These are phyloP conservation scores for Actenoides lindsayi DNA, from an alignment of 2,113 vertebrate genomes.

Conservation along the genomic window DNA sequence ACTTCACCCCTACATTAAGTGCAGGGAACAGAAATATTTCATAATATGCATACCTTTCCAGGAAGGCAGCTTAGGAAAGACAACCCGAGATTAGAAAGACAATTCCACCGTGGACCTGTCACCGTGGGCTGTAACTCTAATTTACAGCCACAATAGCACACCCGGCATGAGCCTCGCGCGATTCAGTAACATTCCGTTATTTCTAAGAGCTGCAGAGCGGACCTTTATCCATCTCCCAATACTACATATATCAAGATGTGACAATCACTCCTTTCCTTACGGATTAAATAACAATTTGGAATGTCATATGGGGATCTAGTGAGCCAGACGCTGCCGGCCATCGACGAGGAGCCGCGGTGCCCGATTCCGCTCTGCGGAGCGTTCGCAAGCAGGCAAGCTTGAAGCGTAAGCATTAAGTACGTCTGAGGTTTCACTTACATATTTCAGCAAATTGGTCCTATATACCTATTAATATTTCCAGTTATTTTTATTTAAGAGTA, in stretches of 20 bases:
- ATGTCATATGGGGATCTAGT: slow-evolving; percentile 3
- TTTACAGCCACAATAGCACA: slow-evolving; percentile 44
- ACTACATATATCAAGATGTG: slow-evolving; percentile 42
- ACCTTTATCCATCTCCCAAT: slow-evolving; percentile 39
- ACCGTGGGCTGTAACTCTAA: slow-evolving; percentile 46
- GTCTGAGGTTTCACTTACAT: not conserved
- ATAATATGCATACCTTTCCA: not conserved
- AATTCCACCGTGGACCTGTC: slow-evolving; percentile 31
- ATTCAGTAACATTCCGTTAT: slow-evolving; percentile 54
- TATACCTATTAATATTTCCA: not conserved
- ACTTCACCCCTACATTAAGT: not conserved
- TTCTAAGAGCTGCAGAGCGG: slow-evolving; percentile 17
- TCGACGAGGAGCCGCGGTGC: slow-evolving; percentile 7
- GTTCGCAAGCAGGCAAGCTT: slow-evolving; percentile 13
- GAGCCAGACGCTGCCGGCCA: slow-evolving; percentile 17
- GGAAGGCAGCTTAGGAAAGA: slow-evolving; percentile 22
- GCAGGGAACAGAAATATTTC: slow-evolving; percentile 28
- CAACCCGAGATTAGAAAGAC: not conserved
- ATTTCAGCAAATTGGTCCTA: slow-evolving; percentile 7
- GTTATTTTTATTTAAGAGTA: not conserved
- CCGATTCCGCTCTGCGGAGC: slow-evolving; percentile 26
- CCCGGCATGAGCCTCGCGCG: slow-evolving; percentile 3
- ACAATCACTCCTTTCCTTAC: slow-evolving; percentile 35
- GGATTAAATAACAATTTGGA: slow-evolving; percentile 52
- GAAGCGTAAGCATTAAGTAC: not conserved